Conservation (phyloP, 2,113 vertebrate genomes). For the Urocynchramus pylzowi region DNA sequence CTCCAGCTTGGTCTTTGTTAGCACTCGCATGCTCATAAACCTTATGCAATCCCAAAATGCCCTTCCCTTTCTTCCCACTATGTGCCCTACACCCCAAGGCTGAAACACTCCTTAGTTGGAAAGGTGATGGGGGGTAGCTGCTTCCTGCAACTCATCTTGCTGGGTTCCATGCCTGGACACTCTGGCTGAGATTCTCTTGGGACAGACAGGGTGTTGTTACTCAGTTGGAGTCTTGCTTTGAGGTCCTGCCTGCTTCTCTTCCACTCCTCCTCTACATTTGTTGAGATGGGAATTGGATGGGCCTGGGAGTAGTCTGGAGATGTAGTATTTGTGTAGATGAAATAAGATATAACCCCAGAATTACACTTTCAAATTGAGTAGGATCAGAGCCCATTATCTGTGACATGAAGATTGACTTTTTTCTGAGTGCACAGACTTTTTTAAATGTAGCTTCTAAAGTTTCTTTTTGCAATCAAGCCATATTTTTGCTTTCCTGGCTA, state of each 20-base stretch:
- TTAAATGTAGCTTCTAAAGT: background rate
- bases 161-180: rapidly evolving
- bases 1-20: background rate
- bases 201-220: background rate
- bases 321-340: background rate
- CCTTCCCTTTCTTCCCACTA: rapidly evolving
- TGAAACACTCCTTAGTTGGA: background rate
- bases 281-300: background rate
- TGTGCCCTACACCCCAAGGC: background rate
- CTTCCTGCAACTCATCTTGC: rapidly evolving
- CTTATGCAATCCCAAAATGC: rapidly evolving
- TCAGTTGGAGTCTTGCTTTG: background rate
- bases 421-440: background rate
- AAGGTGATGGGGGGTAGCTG: background rate
- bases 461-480: background rate
- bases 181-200: background rate
- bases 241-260: background rate
- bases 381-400: background rate
- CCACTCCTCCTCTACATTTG: background rate
- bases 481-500: background rate
- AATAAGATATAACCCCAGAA: background rate
- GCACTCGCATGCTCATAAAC: rapidly evolving
- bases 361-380: background rate
- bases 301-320: background rate
- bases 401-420: background rate